Evolutionary conservation across 2,888 invertebrate species (phyloP).

Genomic region (Andrena chrysosceles): DNA sequence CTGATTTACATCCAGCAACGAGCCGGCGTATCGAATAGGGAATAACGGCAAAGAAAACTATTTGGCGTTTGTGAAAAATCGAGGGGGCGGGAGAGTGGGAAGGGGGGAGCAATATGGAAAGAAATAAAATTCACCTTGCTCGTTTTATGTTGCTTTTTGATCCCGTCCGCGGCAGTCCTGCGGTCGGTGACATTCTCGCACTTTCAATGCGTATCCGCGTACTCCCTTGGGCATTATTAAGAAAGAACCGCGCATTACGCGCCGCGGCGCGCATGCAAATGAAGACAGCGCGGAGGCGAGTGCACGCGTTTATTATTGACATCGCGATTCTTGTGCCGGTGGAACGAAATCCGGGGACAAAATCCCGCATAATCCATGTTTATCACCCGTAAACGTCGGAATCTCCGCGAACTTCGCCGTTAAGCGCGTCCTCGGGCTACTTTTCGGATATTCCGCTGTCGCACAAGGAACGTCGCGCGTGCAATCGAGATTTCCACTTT

Average conservation of each 20-base stretch:
- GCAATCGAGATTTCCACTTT: not conserved
- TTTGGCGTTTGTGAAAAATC: no score
- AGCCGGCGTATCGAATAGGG: not conserved
- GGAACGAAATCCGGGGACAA: not conserved
- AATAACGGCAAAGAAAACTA: not conserved
- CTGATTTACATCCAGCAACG: not conserved
- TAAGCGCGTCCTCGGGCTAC: not conserved
- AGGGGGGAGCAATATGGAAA: not conserved
- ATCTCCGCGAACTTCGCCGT: not conserved
- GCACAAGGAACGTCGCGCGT: not conserved
- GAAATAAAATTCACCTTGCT: not conserved
- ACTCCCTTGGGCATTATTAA: conserved; percentile 10
- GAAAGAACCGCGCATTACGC: conserved; percentile 18
- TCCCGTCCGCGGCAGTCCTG: not conserved
- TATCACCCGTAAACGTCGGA: conserved; percentile 45
- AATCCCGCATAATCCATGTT: conserved; percentile 25
- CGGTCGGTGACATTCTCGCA: not conserved
- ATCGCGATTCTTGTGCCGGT: not conserved
- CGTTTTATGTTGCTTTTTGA: conserved; percentile 6
- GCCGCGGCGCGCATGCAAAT: conserved; percentile 30
- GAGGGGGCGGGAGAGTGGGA: no score
- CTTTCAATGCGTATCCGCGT: conserved; percentile 16
- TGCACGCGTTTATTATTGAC: conserved; percentile 34
- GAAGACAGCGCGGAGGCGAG: conserved; percentile 14
- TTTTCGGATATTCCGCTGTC: not conserved